Conservation (phyloP, 1,140 invertebrate genomes). For the Chironomus tepperi region DNA sequence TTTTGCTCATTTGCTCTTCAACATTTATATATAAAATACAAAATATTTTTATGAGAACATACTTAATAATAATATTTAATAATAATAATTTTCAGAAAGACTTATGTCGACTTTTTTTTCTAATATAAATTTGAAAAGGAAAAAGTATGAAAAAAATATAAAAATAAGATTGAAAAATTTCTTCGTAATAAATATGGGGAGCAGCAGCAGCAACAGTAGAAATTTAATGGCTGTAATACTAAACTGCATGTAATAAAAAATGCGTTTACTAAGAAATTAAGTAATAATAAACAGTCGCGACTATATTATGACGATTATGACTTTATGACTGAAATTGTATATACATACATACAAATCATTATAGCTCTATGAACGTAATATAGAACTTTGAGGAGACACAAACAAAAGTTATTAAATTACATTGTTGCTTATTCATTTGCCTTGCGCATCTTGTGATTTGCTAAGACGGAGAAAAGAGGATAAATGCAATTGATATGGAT, state of each 20-base stretch:
- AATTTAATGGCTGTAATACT: conserved; percentile 14
- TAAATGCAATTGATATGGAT: neutral
- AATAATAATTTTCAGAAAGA: conserved; percentile 2
- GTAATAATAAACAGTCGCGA: conserved; percentile 12
- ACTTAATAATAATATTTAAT: neutral
- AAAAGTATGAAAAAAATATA: too few relatives aligned
- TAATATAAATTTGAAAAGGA: neutral
- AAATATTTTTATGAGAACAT: too few relatives aligned
- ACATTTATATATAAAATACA: too few relatives aligned
- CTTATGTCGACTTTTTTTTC: neutral
- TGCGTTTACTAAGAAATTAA: conserved; percentile 9
- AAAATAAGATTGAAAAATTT: too few relatives aligned
- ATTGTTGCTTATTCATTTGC: conserved; percentile 1
- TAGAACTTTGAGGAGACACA: neutral
- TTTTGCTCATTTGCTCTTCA: neutral
- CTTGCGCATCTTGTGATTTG: neutral
- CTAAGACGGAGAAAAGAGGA: too few relatives aligned
- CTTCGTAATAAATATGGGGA: neutral
- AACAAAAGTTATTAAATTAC: conserved; percentile 6
- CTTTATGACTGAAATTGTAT: conserved; percentile 9
- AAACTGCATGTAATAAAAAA: conserved; percentile 14
- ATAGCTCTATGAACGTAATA: neutral
- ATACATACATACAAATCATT: neutral
- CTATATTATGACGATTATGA: conserved; percentile 14
- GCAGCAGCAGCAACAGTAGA: conserved; percentile 8